A percentile compares a stretch with the other conserved stretches of the same genome.
These are phyloP conservation scores for Acleris holmiana DNA, from an alignment of 2,888 invertebrate genomes.

Conservation along the genomic window DNA sequence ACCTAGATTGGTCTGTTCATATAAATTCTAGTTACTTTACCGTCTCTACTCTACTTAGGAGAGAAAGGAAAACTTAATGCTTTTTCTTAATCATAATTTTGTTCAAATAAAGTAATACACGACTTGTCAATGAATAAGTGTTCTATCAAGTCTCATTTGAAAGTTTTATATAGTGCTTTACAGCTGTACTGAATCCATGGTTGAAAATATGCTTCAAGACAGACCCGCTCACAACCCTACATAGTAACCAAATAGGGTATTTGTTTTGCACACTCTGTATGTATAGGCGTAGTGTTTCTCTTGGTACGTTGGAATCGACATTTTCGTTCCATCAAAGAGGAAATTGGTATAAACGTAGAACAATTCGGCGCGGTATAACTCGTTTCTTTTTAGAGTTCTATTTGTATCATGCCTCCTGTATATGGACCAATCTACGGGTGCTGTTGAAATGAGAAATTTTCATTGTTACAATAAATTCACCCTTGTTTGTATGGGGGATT, in stretches of 20 bases:
- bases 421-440: background rate
- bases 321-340: constrained; percentile 34
- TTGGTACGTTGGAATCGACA: constrained; percentile 32
- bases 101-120: too few species aligned
- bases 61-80: too few species aligned
- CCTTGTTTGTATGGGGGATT: background rate
- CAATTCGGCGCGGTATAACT: background rate
- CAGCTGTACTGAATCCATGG: too few species aligned
- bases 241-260: constrained; percentile 37
- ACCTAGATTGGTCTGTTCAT: background rate
- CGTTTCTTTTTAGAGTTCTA: background rate
- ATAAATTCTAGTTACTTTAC: background rate
- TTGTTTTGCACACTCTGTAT: constrained; percentile 37
- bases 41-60: too few species aligned
- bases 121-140: too few species aligned
- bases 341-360: constrained; percentile 19
- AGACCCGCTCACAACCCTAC: constrained; percentile 17
- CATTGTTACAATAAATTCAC: background rate
- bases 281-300: constrained; percentile 29
- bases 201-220: background rate
- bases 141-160: too few species aligned
- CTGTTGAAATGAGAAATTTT: background rate
- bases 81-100: too few species aligned
- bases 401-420: background rate
- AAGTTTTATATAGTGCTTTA: too few species aligned